Evolutionary conservation across 2,797 vertebrate genomes (phyloP).

Genomic region (Delichon dasypus): DNA sequence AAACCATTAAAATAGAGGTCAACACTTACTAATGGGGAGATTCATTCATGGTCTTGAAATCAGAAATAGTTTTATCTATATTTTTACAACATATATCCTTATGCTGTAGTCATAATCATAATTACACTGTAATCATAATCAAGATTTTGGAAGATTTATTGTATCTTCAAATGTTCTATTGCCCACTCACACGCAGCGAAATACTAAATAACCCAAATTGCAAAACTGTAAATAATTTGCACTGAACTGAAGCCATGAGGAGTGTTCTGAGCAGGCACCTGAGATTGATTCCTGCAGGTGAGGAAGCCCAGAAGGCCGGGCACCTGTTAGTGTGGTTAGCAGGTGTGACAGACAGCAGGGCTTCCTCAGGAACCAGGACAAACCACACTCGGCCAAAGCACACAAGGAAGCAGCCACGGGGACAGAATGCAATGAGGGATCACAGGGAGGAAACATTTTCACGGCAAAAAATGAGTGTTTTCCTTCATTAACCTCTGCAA

Average conservation of each 20-base stretch:
- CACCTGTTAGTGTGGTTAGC: constrained; percentile 66
- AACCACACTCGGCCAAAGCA: constrained; percentile 23
- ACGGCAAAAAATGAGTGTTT: constrained; percentile 19
- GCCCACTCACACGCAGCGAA: not conserved
- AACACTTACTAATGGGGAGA: not conserved
- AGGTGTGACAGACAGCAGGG: constrained; percentile 68
- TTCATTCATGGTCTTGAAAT: not conserved
- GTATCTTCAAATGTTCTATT: not conserved
- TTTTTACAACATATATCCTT: not conserved
- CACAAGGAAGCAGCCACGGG: constrained; percentile 8
- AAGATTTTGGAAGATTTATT: not conserved
- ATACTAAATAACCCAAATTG: not conserved
- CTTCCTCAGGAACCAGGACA: constrained; percentile 44
- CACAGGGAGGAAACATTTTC: not conserved
- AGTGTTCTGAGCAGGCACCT: not conserved
- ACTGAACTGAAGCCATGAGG: not conserved
- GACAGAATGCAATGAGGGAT: constrained; percentile 4
- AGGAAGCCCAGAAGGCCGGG: constrained; percentile 44
- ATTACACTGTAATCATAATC: not conserved
- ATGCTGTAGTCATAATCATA: not conserved
- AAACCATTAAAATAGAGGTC: not conserved
- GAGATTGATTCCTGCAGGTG: constrained; percentile 35
- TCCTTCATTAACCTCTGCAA: not conserved
- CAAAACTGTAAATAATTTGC: not conserved
- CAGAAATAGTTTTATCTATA: not conserved